Evolutionary conservation across 1,140 invertebrate genomes (phyloP), one percentile per base, ranked within the genome.

Genomic region (Camponotus vicinus): DNA sequence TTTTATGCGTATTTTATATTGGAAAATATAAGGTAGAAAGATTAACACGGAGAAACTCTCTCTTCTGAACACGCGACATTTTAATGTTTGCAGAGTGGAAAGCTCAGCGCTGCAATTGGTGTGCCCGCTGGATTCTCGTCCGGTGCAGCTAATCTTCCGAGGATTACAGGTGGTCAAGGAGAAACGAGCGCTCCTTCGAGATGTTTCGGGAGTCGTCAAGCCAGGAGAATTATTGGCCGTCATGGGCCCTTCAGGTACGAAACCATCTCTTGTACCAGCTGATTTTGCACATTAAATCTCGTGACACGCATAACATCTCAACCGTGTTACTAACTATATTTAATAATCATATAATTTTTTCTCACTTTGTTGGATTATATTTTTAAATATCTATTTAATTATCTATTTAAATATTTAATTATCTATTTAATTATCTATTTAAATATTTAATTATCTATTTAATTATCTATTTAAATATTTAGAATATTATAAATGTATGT

Each of bases 191-290:
- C 97, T 98, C 75, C 96, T 98, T 69, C 95, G 96, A 86, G 96
- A 97, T 94, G 96, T 98, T 89, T 97, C 96, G 92, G 97, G 97
- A 42, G 94, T 97, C 82, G 97, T 97, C 79, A 96, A 96, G 91
- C 97, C 98, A 6, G 98, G 98, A 61, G 97, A 98, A 93, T 95
- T 98, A 27, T 94, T 98, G 86, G 98, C 97, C 85, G 96, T 98
- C 32, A 98, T 98, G 97, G 98, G 98, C 86, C 97, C 98, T 13
- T 97, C 97, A 91, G 98, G 98, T 97, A 94, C 94, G 87, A 13
- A 42, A 27, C 13, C 7, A n/a, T 37, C 34, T 18, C 11, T 37
- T 70, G 4, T 15, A 37, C n/a, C 5, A 6, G 2, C 34, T 8
- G 32, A 15, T 42, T 27, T 63, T 5, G 18, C 34, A 13, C 55